Evolutionary conservation across 2,797 vertebrate species (phyloP), one percentile per base, ranked within the genome.

Genomic region (Myotis myotis): DNA sequence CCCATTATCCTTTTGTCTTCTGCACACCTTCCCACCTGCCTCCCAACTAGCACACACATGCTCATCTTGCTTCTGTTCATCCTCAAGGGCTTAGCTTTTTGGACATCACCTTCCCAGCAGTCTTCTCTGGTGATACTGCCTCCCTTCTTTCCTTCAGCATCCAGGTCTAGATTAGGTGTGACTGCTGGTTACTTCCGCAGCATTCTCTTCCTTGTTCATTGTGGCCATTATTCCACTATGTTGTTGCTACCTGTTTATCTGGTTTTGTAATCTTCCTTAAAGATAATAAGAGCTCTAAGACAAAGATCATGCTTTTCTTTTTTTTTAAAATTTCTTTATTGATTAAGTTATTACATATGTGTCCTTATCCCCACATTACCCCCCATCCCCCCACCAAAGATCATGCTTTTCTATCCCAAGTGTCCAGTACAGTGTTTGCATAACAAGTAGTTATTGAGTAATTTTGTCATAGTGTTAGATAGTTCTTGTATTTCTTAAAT

Each of bases 401-500:
- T 11, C 10, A 1, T 60, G 12, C 44, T 74, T 93, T 79, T 86
- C 28, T 44, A 8, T 74, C 55, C 53, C 16, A 38, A 89, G 71
- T 28, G 53, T 47, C 33, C 36, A 9, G 16, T 41, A 11, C 30
- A 23, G 36, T 51, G 22, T 85, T 87, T 81, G 33, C 47, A 28
- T 71, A 38, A 53, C 47, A 86, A 79, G 49, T 75, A 49, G 30
- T 44, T 44, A 57, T 25, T 23, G 68, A 87, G 51, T 70, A 62
- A 22, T n/a, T 78, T 22, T 74, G 41, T 72, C 80, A 19, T 36
- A 47, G 83, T 41, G 30, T 88, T 74, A 68, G 72, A 81, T 25
- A 53, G 41, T 13, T 53, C 53, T 28, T 74, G 15, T 91, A 71
- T 89, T 91, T 95, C 70, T 80, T 55, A 81, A 74, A 60, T 66